Conservation (phyloP, 2,797 vertebrate genomes). For the Meriones psammophilus region DNA sequence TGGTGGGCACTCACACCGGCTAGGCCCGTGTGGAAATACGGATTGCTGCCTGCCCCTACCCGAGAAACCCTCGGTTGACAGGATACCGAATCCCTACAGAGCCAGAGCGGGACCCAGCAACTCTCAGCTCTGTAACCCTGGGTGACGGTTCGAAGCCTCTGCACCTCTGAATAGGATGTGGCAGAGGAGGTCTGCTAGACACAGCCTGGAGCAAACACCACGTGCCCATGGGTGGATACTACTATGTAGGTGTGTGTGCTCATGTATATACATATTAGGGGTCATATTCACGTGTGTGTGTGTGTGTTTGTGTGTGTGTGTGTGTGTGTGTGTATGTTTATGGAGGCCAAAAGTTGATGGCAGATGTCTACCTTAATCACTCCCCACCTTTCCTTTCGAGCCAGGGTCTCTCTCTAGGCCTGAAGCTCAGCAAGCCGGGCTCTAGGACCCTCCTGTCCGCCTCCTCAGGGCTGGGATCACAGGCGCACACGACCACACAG, state of each 20-base stretch:
- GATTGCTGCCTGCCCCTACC: neutral
- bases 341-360: too few relatives aligned
- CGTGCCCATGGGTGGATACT: neutral
- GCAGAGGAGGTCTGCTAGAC: neutral
- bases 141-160: neutral
- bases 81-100: neutral
- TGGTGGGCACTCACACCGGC: neutral
- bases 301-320: too few relatives aligned
- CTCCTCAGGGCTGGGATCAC: neutral
- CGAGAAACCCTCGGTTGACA: neutral
- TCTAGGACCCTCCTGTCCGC: neutral
- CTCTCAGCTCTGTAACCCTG: neutral
- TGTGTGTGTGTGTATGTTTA: too few relatives aligned
- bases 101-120: accelerated
- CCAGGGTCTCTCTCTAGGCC: neutral
- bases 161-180: too few relatives aligned
- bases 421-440: neutral
- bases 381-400: neutral
- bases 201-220: neutral
- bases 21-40: neutral
- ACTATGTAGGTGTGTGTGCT: neutral
- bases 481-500: neutral
- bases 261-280: neutral
- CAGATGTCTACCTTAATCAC: neutral
- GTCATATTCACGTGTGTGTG: neutral